phyloP scores from a whole-genome alignment of 2,797 vertebrate species.

The Borostomias antarcticus region DNA sequence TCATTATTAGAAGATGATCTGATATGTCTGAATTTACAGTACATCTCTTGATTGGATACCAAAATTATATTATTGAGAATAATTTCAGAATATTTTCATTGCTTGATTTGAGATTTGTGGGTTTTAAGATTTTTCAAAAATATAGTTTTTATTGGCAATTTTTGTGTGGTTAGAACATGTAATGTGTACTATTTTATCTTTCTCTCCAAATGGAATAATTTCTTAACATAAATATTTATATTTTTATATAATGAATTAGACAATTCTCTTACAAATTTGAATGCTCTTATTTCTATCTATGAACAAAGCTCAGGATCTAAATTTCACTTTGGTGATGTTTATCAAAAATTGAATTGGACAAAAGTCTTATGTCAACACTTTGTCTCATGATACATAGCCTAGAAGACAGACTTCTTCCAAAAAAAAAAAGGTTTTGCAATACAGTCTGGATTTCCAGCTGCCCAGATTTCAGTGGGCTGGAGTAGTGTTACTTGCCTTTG shows the following conservation, averaged over 20 bases:
- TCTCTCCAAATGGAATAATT: neutral
- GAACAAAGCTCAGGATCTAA: conserved; percentile 2
- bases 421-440: too few relatives aligned
- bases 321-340: neutral
- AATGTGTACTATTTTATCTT: conserved; percentile 1
- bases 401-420: too few relatives aligned
- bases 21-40: too few relatives aligned
- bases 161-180: conserved; percentile 7
- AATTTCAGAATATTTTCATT: neutral
- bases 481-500: too few relatives aligned
- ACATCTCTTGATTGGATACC: too few relatives aligned
- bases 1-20: too few relatives aligned
- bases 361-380: neutral
- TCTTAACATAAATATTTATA: neutral
- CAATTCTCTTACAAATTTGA: neutral
- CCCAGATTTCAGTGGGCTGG: too few relatives aligned
- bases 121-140: neutral
- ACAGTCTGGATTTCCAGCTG: too few relatives aligned
- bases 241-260: conserved; percentile 1
- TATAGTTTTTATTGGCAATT: too few relatives aligned
- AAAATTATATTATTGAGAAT: too few relatives aligned
- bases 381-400: neutral
- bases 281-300: neutral
- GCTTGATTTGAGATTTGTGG: neutral
- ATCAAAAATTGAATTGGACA: neutral